These are phyloP conservation scores for Drosophila grimshawi DNA, from an alignment of 1,140 invertebrate species.

Conservation along the genomic window DNA sequence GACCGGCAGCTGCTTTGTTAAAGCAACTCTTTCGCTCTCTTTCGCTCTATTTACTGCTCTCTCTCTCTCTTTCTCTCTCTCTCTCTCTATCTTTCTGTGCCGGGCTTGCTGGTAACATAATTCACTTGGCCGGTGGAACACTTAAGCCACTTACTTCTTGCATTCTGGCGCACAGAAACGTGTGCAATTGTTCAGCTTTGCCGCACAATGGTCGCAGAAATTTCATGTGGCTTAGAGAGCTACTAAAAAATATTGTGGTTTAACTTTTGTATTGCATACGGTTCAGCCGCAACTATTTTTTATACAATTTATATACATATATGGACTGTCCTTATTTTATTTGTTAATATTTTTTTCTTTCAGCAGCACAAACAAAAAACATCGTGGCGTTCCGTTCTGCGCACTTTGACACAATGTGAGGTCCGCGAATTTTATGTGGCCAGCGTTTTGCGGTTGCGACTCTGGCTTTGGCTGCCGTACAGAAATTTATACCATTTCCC, in stretches of 20 bases:
- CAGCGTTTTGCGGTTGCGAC: slow-evolving; percentile 30
- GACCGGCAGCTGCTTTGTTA: slow-evolving; percentile 28
- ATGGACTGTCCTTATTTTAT: slow-evolving; percentile 7
- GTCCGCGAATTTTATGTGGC: slow-evolving; percentile 51
- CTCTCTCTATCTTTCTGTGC: neutral
- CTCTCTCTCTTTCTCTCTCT: neutral
- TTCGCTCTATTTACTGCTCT: slow-evolving; percentile 12
- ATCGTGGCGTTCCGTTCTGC: slow-evolving; percentile 10
- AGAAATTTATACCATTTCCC: slow-evolving; percentile 79
- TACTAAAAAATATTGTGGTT: slow-evolving; percentile 50
- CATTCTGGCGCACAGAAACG: slow-evolving; percentile 74
- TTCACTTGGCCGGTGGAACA: slow-evolving; percentile 63
- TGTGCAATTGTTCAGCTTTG: slow-evolving; percentile 75
- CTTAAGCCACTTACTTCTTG: slow-evolving; percentile 81
- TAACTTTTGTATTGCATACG: slow-evolving; percentile 59
- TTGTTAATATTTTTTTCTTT: neutral
- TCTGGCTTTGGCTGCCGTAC: slow-evolving; percentile 35
- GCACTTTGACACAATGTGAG: slow-evolving; percentile 36
- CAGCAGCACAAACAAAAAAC: neutral
- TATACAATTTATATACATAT: slow-evolving; percentile 7
- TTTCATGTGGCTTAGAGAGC: slow-evolving; percentile 72
- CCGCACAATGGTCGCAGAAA: slow-evolving; percentile 70
- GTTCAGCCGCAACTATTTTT: slow-evolving; percentile 33
- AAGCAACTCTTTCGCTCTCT: slow-evolving; percentile 25
- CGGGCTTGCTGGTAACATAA: slow-evolving; percentile 43